A percentile compares a stretch with the other conserved stretches of the same genome.
Evolutionary conservation across 2,113 vertebrate genomes (phyloP).

Genomic region (Azemiops feae): DNA sequence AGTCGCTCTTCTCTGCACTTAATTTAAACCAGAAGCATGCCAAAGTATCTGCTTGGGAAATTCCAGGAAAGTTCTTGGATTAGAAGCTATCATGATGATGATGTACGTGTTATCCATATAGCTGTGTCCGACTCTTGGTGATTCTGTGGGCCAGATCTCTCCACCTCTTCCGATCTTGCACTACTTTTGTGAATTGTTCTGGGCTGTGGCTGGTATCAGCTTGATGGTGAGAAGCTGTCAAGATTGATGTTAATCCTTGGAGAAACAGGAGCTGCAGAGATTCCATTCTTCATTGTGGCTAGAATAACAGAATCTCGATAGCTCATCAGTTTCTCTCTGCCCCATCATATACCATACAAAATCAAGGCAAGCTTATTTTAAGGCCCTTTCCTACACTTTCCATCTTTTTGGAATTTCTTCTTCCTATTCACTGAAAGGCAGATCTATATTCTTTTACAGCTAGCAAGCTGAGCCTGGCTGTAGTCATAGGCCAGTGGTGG

Average conservation of each 20-base stretch:
- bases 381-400: not conserved
- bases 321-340: not conserved
- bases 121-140: no score
- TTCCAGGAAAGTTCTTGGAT: not conserved
- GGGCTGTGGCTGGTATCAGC: no score
- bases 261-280: not conserved
- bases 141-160: no score
- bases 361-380: not conserved
- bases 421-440: not conserved
- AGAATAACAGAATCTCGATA: not conserved
- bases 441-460: not conserved
- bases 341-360: not conserved
- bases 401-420: not conserved
- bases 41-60: not conserved
- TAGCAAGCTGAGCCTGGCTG: not conserved
- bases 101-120: no score
- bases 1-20: not conserved
- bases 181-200: no score
- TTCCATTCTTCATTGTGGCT: not conserved
- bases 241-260: no score
- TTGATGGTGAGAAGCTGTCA: no score
- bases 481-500: no score
- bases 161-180: no score
- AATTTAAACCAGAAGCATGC: not conserved
- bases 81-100: not conserved